Conservation (phyloP, 2,888 invertebrate genomes). For the Heteromurus nitidus region DNA sequence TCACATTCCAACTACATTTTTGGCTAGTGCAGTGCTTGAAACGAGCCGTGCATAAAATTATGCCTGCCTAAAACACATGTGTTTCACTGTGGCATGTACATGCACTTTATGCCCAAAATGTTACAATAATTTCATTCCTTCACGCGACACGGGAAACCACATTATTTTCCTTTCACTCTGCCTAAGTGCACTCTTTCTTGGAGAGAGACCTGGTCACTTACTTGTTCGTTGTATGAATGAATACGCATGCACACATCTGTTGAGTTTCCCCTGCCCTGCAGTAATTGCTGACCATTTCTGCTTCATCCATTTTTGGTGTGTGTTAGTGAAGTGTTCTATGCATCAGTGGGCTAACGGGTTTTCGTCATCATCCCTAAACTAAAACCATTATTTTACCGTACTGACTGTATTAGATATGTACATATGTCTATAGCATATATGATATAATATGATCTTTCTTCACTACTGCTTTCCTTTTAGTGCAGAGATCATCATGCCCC, state of each 20-base stretch:
- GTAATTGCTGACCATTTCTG: not conserved
- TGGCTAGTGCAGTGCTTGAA: too few species aligned
- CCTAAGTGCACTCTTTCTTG: not conserved
- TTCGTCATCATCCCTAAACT: not conserved
- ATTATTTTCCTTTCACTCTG: not conserved
- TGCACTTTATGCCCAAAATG: not conserved
- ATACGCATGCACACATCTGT: not conserved
- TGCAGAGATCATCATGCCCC: too few species aligned
- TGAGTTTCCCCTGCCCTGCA: not conserved
- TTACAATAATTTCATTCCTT: slow-evolving; percentile 8
- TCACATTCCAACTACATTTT: too few species aligned
- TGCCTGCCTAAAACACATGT: too few species aligned
- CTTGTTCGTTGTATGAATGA: not conserved
- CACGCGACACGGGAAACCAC: slow-evolving; percentile 30
- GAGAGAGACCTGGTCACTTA: not conserved
- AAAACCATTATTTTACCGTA: too few species aligned
- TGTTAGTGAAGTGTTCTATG: not conserved
- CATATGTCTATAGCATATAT: too few species aligned
- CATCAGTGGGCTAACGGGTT: not conserved
- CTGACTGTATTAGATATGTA: too few species aligned
- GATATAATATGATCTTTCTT: too few species aligned
- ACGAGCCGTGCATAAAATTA: too few species aligned
- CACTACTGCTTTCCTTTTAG: too few species aligned
- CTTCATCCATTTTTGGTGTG: not conserved
- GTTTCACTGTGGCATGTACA: too few species aligned